A percentile compares a stretch with the other conserved stretches of the same genome.
These are phyloP conservation scores for Notocelia uddmanniana DNA, from an alignment of 2,888 invertebrate species.

Conservation along the genomic window DNA sequence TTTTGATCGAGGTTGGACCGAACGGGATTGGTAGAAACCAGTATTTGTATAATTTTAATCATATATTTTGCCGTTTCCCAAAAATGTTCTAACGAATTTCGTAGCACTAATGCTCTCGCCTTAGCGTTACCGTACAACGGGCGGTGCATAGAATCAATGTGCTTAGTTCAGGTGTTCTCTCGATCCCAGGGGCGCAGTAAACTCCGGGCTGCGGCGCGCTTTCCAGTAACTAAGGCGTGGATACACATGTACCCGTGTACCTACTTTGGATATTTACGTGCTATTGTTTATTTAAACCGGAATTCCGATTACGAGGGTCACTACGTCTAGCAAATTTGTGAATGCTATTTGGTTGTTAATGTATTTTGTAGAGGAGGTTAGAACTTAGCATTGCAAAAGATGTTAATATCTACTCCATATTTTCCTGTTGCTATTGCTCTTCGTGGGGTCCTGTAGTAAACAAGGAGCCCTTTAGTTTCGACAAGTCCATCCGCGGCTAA, in stretches of 20 bases:
- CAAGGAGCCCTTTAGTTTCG: too few relatives aligned
- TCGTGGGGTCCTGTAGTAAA: background rate
- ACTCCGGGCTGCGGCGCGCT: slow-evolving; percentile 51
- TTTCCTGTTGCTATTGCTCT: background rate
- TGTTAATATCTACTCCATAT: background rate
- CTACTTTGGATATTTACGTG: slow-evolving; percentile 17
- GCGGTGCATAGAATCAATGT: slow-evolving; percentile 62
- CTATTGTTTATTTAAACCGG: slow-evolving; percentile 33
- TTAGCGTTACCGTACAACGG: slow-evolving; percentile 6
- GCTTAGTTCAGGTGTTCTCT: slow-evolving; percentile 63
- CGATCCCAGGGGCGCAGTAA: slow-evolving; percentile 66
- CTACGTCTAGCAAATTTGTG: background rate
- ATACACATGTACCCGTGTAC: slow-evolving; percentile 21
- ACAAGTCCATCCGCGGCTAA: too few relatives aligned
- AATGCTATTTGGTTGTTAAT: background rate
- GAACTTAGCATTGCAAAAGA: background rate
- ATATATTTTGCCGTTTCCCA: background rate
- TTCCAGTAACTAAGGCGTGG: slow-evolving; percentile 42
- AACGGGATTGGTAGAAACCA: background rate
- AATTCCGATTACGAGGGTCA: background rate
- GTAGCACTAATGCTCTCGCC: slow-evolving; percentile 15
- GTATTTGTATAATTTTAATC: background rate
- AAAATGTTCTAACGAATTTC: background rate
- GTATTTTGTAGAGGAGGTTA: background rate
- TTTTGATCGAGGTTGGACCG: too few relatives aligned